Base-by-base conservation (phyloP, 2,797 vertebrate genomes). In the Ammospiza maritima region DNA sequence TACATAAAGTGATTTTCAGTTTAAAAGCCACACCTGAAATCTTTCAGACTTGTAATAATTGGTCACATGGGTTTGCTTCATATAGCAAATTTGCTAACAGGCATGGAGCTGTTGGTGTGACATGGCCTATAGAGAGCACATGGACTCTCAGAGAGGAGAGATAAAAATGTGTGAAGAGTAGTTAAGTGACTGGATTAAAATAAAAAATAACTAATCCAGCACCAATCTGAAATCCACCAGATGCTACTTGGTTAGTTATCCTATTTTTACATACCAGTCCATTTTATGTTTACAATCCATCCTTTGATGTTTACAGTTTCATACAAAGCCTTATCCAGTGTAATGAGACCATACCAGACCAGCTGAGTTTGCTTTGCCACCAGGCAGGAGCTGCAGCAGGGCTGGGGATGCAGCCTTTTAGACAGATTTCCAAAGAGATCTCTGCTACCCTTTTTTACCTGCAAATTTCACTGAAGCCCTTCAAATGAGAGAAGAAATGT, bases 141-240 rank as follows among this genome's bases (percentile, higher is more conserved):
- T 1, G 2, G 40, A 27, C 9, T 44, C 64, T 67, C 45, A 32
- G 56, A 62, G 45, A 53, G 25, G 5, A 87, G 6, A 0, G 0
- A 70, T 1, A 48, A 74, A 88, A 66, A 44, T 1, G 10, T 13
- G n/a, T 53, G 30, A 42, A 47, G 6, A 30, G 36, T 30, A 51
- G 38, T 47, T 66, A 64, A 77, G 20, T 30, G 66, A 75, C 36
- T 13, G 48, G 14, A 64, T 71, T 67, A 60, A 73, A 85, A 60
- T 42, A 32, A 70, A 93, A 93, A 38, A 32, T 38, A n/a, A 23
- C 10, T 76, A 87, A 75, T 62, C 34, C 62, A 84, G 13, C 42
- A 57, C 9, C 0, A 2, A 34, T 61, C 38, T 77, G 71, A 71
- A 80, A 83, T 53, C 44, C 50, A 77, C 10, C 53, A 75, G 80